Evolutionary conservation across 2,888 invertebrate genomes (phyloP), one percentile per base, ranked within the genome.

Genomic region (Hecatera dysodea): DNA sequence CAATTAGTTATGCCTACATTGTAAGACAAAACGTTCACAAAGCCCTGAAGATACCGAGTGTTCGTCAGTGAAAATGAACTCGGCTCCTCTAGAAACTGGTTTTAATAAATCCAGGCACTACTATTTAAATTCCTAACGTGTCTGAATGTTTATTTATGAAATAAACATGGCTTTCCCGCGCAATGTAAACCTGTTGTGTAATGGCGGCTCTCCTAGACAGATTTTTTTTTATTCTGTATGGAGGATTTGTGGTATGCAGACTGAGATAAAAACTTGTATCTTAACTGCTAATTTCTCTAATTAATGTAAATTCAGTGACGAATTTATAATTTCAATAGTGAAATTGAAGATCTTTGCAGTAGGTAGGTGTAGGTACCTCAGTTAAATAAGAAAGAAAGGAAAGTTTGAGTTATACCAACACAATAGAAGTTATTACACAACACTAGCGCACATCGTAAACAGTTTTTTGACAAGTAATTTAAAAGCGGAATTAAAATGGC

Each of bases 151-250:
- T 79, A 68, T 72, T 55, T 67, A 71, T 80, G 66, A 63, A 64
- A 75, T 75, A 57, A 78, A 75, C 67, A 64, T 71, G 67, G 44
- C 67, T 71, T 68, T 75, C 75, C 80, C 67, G 75, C 80, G 70
- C 66, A 64, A 60, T 27, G 48, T 22, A 67, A 78, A 79, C 75
- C 70, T 67, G 70, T 75, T 78, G 73, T 63, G 11, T 55, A 73
- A 59, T 70, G 62, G 70, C 67, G 12, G 55, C 36, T 69, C 42
- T 62, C 22, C 57, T 62, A 69, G 62, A 76, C 52, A 24, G 48
- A 7, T 48, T 59, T 44, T n/a, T 48, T 39, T 57, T 72, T n/a
- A 36, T 56, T 33, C 9, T 29, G 8, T n/a, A 12, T 8, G 12
- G 9, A 33, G 7, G 7, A 9, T 44, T 66, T 73, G 9, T 66